Evolutionary conservation across 2,797 vertebrate genomes (phyloP), one percentile per base, ranked within the genome.

Genomic region (Sebastes melanostomus): DNA sequence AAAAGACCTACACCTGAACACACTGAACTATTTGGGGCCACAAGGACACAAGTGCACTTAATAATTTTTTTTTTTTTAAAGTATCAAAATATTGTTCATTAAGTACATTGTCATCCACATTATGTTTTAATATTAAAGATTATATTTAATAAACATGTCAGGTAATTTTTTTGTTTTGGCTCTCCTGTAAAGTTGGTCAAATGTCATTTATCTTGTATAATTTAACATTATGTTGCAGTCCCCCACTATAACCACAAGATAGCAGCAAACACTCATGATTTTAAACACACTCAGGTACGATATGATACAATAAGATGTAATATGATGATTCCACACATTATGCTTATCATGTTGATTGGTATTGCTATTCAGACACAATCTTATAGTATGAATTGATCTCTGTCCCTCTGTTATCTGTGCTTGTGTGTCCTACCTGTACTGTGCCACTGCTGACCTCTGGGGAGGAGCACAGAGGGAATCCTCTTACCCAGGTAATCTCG

Each of bases 401-500:
- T 62, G 4, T 54, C 16, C 30, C 1, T 78, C 4, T 25, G 11
- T 71, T 66, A 22, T 3, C 4, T 55, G 3, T 65, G 13, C 24
- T 32, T 66, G 18, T 52, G 6, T 61, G 29, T 68, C 27, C 22
- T 25, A 36, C 22, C 63, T 76, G 66, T n/a, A 24, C 7, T 8
- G 9, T 58, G 11, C 32, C 54, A 63, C 38, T 42, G 61, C 55
- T 79, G 55, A 69, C 73, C 60, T 55, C 58, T 61, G 61, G 66
- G 78, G 79, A 87, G 82, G 84, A 89, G 86, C 83, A 36, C 59
- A 65, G 32, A 65, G 36, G 56, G 78, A 93, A 95, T 93, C 91
- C 92, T 94, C 92, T 93, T 92, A 95, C 66, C 72, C 77, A 78
- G 81, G 82, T 94, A 95, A 95, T 93, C 93, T 83, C 72, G 50